phyloP scores from a whole-genome alignment of 2,113 vertebrate species.

The Bubo scandiacus region DNA sequence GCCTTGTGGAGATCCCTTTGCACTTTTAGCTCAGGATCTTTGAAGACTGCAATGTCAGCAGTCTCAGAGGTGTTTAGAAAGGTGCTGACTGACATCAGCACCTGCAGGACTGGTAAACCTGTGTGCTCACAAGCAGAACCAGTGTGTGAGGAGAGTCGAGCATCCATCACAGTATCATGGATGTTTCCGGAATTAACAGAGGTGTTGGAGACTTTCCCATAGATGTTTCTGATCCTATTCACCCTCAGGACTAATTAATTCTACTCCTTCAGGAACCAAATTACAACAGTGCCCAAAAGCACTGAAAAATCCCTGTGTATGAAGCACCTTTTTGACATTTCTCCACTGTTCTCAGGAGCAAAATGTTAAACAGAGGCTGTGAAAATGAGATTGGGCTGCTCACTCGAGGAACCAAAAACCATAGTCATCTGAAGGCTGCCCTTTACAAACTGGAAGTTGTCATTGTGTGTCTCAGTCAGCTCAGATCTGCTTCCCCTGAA shows the following conservation, averaged over 20 bases:
- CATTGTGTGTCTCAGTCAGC: not conserved
- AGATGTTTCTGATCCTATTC: not conserved
- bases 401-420: not conserved
- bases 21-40: not conserved
- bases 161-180: not conserved
- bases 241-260: not conserved
- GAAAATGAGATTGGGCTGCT: not conserved
- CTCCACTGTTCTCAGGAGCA: not conserved
- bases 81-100: not conserved
- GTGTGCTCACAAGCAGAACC: not conserved
- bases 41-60: fast-evolving
- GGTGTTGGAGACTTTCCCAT: not conserved
- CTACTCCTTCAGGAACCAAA: not conserved
- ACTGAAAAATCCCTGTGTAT: not conserved
- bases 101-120: not conserved
- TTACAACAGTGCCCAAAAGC: not conserved
- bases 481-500: not conserved
- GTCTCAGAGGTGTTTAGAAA: not conserved
- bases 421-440: not conserved
- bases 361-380: not conserved
- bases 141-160: not conserved
- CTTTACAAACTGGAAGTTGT: not conserved
- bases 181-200: not conserved
- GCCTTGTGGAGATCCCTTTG: not conserved
- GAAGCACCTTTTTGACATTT: not conserved